A percentile compares a stretch with the other conserved stretches of the same genome.
These are phyloP conservation scores for Euthynnus affinis DNA, from an alignment of 2,797 vertebrate species.

Conservation along the genomic window DNA sequence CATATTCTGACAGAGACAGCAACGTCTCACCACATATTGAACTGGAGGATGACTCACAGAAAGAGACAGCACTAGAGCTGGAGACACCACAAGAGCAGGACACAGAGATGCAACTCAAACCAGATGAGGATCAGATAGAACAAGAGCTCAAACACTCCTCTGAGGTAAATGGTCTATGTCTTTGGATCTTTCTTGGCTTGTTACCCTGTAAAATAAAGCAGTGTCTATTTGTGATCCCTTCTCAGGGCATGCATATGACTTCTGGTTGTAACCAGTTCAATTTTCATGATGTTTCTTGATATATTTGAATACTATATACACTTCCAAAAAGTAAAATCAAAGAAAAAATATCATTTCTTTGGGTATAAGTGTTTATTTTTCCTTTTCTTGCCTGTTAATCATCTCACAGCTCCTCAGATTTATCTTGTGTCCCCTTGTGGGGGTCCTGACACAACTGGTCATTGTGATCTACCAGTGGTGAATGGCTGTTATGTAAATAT, in stretches of 20 bases:
- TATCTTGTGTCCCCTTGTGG: neutral
- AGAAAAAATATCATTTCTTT: neutral
- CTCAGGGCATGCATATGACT: neutral
- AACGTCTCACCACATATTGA: constrained; percentile 40
- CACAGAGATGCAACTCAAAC: neutral
- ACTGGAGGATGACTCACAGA: constrained; percentile 14
- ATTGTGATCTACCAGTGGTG: neutral
- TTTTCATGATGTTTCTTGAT: neutral
- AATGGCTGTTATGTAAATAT: neutral
- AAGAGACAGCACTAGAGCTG: constrained; percentile 4
- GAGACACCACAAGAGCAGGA: constrained; percentile 38
- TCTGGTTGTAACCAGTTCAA: neutral
- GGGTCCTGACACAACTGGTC: neutral
- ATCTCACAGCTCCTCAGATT: neutral
- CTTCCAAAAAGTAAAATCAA: neutral
- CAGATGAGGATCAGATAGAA: constrained; percentile 48
- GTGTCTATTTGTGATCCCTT: neutral
- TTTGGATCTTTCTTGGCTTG: neutral
- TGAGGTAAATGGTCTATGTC: constrained; percentile 53
- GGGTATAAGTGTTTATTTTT: neutral
- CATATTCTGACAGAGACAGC: constrained; percentile 30
- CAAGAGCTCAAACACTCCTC: constrained; percentile 24
- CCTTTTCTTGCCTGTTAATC: neutral
- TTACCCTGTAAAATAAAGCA: neutral
- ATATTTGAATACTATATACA: neutral